Evolutionary conservation across 1,140 invertebrate species (phyloP).

Genomic region (Teleopsis dalmanni): DNA sequence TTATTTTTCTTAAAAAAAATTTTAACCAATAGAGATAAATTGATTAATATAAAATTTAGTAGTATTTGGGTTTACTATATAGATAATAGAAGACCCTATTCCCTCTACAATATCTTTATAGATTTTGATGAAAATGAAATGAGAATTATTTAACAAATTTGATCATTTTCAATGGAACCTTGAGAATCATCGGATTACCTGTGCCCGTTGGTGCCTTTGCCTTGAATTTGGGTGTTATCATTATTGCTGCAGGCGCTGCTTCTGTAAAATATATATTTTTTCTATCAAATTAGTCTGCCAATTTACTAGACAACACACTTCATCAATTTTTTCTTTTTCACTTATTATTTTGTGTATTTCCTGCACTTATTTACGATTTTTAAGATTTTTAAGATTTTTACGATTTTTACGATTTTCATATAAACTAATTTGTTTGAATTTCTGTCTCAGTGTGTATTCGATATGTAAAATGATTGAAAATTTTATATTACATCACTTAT

Average conservation of each 20-base stretch:
- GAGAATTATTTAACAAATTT: not conserved
- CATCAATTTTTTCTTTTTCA: not conserved
- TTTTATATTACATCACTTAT: too few relatives aligned
- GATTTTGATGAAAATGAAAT: not conserved
- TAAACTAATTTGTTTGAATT: not conserved
- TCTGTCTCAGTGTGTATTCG: not conserved
- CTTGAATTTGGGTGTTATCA: slow-evolving; percentile 70
- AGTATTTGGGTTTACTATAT: too few relatives aligned
- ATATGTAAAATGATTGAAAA: too few relatives aligned
- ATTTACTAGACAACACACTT: not conserved
- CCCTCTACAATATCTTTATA: too few relatives aligned
- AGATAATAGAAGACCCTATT: too few relatives aligned
- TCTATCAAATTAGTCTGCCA: not conserved
- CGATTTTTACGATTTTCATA: not conserved
- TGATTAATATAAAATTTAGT: too few relatives aligned
- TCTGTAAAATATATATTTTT: slow-evolving; percentile 22
- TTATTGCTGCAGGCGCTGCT: slow-evolving; percentile 43
- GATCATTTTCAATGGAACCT: not conserved
- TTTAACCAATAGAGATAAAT: too few relatives aligned
- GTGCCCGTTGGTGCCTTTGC: slow-evolving; percentile 59
- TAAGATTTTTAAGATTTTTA: too few relatives aligned
- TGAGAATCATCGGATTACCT: slow-evolving; percentile 49
- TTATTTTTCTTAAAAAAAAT: too few relatives aligned
- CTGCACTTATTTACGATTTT: too few relatives aligned
- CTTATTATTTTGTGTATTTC: not conserved